Evolutionary conservation across 2,888 invertebrate species (phyloP), one percentile per base, ranked within the genome.

Genomic region (Pristionchus exspectatus): DNA sequence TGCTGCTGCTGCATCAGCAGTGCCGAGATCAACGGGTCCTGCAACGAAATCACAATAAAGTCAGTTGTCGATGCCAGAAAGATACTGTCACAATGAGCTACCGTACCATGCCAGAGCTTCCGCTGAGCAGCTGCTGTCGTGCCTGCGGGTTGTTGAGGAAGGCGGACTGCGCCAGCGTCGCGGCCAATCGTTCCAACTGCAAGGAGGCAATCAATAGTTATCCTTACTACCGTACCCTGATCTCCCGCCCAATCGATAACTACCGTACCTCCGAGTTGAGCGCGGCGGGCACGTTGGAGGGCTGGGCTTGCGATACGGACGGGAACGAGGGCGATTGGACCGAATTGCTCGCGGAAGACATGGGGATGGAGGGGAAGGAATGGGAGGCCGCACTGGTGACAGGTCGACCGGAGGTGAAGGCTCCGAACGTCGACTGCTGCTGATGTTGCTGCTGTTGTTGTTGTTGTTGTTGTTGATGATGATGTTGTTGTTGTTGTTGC

Each of bases 131-230:
- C 30, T 38, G 44, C 69, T 87, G 87, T 14, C 66, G 38, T 21
- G 69, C n/a, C 12, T n/a, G 27, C 9, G 87, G 87, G 54, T 69
- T 87, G 87, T 44, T 87, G 27, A 87, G n/a, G 50, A 87, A 69
- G n/a, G 66, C 10, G n/a, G 85, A 85, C 85, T 59, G 56, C 50
- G 87, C 38, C 44, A 87, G 44, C 27, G 38, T 18, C 44, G 66
- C 24, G 4, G 87, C 87, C 69, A 69, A 18, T 87, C 87, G 66
- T 44, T 87, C 87, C 66, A 87, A 24, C 87, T 87, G 54, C 44
- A 87, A 86, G 3, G 21, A 7, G 44, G 21, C 9, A n/a, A 83
- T 83, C 54, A 21, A 83, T 83, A 83, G 54, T 83, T 54, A 54
- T 63, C 63, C 2, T 5, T 38, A 4, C 33, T 44, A 74, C 74